Conservation (phyloP, 2,888 invertebrate species). For the Synergus laeviventris region DNA sequence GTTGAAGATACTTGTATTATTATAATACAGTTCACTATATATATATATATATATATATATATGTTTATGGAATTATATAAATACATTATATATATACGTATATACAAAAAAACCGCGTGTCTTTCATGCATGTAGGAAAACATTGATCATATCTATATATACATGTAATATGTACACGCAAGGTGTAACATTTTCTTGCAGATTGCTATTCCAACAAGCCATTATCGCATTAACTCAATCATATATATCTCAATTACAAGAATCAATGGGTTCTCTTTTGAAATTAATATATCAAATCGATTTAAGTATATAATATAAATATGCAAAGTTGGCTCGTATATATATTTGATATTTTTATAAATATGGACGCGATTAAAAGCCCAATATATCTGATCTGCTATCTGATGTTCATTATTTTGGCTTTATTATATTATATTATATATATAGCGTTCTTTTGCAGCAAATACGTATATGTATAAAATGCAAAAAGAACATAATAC, state of each 20-base stretch:
- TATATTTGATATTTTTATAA: not conserved
- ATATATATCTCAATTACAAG: conserved; percentile 8
- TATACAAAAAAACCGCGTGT: not conserved
- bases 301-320: not conserved
- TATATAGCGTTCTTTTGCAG: not conserved
- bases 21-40: too few species aligned
- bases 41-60: too few species aligned
- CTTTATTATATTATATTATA: not conserved
- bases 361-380: not conserved
- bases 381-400: not conserved
- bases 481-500: not conserved
- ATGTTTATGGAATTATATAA: not conserved
- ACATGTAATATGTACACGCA: not conserved
- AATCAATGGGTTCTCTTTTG: not conserved
- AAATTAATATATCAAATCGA: not conserved
- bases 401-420: not conserved
- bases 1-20: too few species aligned
- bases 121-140: not conserved
- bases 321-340: not conserved
- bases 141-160: conserved; percentile 25
- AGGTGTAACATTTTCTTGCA: conserved; percentile 17
- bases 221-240: conserved; percentile 34
- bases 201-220: conserved; percentile 4
- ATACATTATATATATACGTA: not conserved
- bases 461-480: not conserved